Evolutionary conservation across 2,888 invertebrate genomes (phyloP), one percentile per base, ranked within the genome.

Genomic region (Mesochorus sp.): DNA sequence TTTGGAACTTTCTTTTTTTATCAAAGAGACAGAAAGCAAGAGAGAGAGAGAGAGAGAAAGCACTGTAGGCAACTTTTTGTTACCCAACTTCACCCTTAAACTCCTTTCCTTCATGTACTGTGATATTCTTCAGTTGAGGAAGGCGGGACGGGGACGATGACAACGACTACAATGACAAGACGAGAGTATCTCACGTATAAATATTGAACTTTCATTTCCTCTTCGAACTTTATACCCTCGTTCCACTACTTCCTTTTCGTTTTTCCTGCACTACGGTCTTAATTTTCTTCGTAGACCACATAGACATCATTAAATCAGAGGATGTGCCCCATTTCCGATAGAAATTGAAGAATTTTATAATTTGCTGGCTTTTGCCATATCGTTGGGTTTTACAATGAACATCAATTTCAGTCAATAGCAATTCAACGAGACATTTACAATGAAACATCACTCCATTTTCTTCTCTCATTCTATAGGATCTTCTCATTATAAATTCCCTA

Each of bases 141-240:
- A 49, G n/a, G n/a, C 47, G 68, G 49, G 62, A 2, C n/a, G n/a
- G n/a, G n/a, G 34, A 64, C 49, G 24, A 59, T 10, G 47, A 51
- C 57, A 21, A 68, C 17, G 64, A 59, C 24, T 59, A 66, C 67
- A 73, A 62, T 62, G 66, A 66, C 19, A 28, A 59, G 61, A 51
- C 51, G 39, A 64, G 68, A 39, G 17, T 37, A 44, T 34, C 64
- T 49, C 37, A 74, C 73, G 68, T 62, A 80, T 80, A 80, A 80
- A 80, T 80, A 74, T 77, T 77, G 59, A 70, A 80, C 53, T 74
- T 77, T 34, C 17, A 26, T 62, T 68, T 34, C 31, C 14, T 68
- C 34, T 44, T 55, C 31, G 31, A 55, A 68, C 39, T 28, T 55
- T 31, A 31, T 44, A 49, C 55, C 37, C 44, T 51, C 8, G 8